These are phyloP conservation scores for Acanthosepion esculentum DNA, from an alignment of 2,888 invertebrate species.

Conservation along the genomic window DNA sequence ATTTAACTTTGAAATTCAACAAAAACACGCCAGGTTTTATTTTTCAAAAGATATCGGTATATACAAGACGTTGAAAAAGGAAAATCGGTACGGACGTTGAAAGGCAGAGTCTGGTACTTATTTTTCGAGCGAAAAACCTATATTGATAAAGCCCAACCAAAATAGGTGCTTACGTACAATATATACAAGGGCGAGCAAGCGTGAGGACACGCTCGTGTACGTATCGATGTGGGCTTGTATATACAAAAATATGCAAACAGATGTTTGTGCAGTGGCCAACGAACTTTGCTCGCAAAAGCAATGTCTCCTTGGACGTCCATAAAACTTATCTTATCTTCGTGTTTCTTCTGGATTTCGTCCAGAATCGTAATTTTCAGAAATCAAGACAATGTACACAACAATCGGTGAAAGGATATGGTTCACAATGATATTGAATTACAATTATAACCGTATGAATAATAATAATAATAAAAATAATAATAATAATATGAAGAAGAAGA, in stretches of 20 bases:
- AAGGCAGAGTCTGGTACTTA: not conserved
- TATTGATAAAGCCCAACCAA: not conserved
- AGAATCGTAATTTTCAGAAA: slow-evolving; percentile 17
- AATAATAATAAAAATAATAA: not conserved
- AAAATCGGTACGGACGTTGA: not conserved
- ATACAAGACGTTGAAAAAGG: not conserved
- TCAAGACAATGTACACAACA: slow-evolving; percentile 33
- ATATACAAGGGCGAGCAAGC: not conserved
- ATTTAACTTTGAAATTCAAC: too few species aligned
- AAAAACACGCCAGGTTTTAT: too few species aligned
- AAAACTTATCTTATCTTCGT: not conserved
- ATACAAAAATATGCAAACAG: not conserved
- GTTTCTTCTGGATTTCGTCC: not conserved
- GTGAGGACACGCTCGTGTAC: not conserved
- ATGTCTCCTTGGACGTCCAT: not conserved
- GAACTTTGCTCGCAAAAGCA: not conserved
- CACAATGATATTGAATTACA: slow-evolving; percentile 6
- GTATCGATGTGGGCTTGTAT: not conserved
- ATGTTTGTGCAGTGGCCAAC: slow-evolving; percentile 10
- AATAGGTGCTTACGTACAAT: not conserved
- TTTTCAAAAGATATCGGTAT: not conserved
- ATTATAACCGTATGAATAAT: not conserved
- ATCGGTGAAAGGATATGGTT: not conserved
- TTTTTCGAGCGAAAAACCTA: not conserved
- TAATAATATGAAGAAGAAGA: not conserved